Conservation (phyloP, 2,797 vertebrate species). For the Intellagama lesueurii region DNA sequence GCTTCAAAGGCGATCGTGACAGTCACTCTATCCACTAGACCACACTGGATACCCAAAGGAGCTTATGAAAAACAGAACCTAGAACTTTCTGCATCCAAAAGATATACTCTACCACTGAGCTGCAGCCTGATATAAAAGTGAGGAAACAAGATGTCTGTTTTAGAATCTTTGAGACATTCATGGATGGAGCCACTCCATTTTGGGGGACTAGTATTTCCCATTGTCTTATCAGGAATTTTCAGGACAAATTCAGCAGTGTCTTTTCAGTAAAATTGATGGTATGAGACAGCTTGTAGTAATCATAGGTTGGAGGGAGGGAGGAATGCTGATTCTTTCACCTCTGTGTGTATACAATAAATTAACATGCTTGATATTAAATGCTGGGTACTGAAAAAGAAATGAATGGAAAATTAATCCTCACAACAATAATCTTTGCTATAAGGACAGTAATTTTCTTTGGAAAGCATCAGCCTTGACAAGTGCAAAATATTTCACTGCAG, state of each 20-base stretch:
- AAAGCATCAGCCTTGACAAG: neutral
- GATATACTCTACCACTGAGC: neutral
- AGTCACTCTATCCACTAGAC: too few relatives aligned
- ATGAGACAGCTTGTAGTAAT: neutral
- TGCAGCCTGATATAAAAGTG: too few relatives aligned
- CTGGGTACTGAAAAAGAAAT: neutral
- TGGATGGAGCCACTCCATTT: neutral
- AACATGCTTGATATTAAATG: conserved; percentile 4
- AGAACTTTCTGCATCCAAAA: neutral
- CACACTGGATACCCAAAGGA: too few relatives aligned
- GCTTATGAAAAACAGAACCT: too few relatives aligned
- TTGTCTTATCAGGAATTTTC: neutral
- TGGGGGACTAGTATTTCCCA: neutral
- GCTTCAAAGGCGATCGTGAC: too few relatives aligned
- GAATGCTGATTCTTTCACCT: neutral
- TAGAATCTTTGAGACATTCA: neutral
- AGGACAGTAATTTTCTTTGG: neutral
- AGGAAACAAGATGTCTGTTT: neutral
- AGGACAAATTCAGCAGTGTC: neutral
- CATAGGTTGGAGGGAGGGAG: neutral
- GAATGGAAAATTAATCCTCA: conserved; percentile 11
- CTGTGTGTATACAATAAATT: neutral
- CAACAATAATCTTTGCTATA: conserved; percentile 15
- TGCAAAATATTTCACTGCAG: neutral
- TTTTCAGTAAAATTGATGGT: neutral